Conservation (phyloP, 2,113 vertebrate genomes). For the Eretmochelys imbricata region DNA sequence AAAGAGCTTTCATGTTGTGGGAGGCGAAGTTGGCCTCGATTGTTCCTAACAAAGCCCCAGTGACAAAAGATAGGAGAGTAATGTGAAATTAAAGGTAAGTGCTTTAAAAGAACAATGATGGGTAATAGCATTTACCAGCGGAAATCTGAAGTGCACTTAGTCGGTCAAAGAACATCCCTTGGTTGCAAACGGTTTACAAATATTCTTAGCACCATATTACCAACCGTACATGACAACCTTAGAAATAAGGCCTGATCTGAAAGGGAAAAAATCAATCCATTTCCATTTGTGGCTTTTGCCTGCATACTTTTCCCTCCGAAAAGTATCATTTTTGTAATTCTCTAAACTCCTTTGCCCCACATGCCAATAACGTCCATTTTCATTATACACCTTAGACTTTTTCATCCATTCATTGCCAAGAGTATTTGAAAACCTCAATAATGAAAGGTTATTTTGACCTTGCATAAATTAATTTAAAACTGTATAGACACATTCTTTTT, state of each 20-base stretch:
- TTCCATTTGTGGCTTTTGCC: background rate
- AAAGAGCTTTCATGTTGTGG: background rate
- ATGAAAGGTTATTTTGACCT: slow-evolving; percentile 10
- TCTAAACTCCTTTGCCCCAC: background rate
- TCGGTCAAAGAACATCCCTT: background rate
- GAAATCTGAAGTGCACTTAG: background rate
- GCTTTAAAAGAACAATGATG: background rate
- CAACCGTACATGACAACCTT: background rate
- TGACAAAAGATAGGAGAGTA: background rate
- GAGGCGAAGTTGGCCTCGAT: background rate
- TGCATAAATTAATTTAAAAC: background rate
- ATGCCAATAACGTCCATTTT: slow-evolving; percentile 21
- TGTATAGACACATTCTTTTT: background rate
- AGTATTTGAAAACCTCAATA: background rate
- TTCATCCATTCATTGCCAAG: slow-evolving; percentile 32
- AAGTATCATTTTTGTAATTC: slow-evolving; percentile 50
- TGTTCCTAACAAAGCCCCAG: background rate
- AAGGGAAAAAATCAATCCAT: background rate
- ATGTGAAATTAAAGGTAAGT: background rate
- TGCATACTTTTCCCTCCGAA: background rate
- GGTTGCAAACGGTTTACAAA: background rate
- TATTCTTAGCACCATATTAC: background rate
- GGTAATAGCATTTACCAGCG: background rate
- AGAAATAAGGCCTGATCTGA: background rate
- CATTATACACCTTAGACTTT: background rate